Evolutionary conservation across 2,113 vertebrate species (phyloP), one percentile per base, ranked within the genome.

Genomic region (Cololabis saira): DNA sequence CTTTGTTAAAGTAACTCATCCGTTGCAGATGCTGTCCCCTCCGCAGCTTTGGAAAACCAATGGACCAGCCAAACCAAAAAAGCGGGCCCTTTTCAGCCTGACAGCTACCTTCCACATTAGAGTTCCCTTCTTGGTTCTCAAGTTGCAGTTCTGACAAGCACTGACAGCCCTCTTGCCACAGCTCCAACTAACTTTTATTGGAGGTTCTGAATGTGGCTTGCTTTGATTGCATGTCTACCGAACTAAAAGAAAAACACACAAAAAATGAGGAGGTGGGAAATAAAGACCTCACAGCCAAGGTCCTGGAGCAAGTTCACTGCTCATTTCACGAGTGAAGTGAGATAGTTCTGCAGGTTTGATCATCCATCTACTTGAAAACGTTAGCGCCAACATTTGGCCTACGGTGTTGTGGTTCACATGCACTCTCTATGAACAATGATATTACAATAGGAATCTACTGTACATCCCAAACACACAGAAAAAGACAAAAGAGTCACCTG

Each of bases 401-500:
- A 27, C 2, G 24, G 24, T 27, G 24, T 27, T 27, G 24, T 27
- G n/a, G n/a, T n/a, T n/a, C n/a, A n/a, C n/a, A n/a, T n/a, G 24
- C 24, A 27, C 24, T 27, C 24, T 5, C 24, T 27, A 5, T 27
- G 24, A 27, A 27, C 24, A 27, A 27, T 27, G 24, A 5, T 27
- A 27, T 27, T 27, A 27, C 24, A 5, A 27, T 5, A 27, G 24
- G 2, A 27, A 27, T 27, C 24, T 5, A 27, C 24, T 27, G 24
- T 27, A 27, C 24, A 27, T 27, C 24, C 24, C 24, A 27, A 27
- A 27, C n/a, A 14, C 30, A 42, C 41, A 42, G 12, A 67, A 41
- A 19, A 52, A 69, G 14, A 18, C 47, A 52, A 16, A 3, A 22
- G 48, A 59, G 44, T 72, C 59, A 70, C 63, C 59, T 76, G 73